Conservation (phyloP, 1,140 invertebrate genomes). For the Pachyrhynchus sulphureomaculatus region DNA sequence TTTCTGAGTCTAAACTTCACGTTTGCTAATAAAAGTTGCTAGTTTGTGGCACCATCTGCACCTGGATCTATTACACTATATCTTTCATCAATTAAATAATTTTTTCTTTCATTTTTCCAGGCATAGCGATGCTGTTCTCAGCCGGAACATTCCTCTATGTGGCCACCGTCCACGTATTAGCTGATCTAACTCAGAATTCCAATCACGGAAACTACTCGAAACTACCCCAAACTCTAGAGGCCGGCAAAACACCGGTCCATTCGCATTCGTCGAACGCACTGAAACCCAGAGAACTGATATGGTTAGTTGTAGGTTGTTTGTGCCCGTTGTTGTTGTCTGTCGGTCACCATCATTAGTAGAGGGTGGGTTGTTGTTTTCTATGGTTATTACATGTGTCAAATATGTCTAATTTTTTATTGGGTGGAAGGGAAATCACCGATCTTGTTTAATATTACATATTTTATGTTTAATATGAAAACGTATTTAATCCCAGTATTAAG, state of each 20-base stretch:
- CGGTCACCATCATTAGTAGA: constrained; percentile 87
- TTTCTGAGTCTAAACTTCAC: too few relatives aligned
- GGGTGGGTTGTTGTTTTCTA: too few relatives aligned
- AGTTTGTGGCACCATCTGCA: too few relatives aligned
- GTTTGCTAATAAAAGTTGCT: too few relatives aligned
- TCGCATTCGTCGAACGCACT: constrained; percentile 47
- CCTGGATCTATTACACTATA: too few relatives aligned
- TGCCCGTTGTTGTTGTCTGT: constrained; percentile 85
- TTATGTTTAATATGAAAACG: too few relatives aligned
- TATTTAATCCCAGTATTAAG: too few relatives aligned
- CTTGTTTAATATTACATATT: too few relatives aligned
- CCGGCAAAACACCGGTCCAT: constrained; percentile 44
- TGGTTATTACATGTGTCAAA: too few relatives aligned
- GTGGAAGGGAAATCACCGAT: too few relatives aligned
- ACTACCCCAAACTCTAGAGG: constrained; percentile 44
- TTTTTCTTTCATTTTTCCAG: constrained; percentile 54
- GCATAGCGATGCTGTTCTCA: constrained; percentile 96
- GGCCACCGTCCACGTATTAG: constrained; percentile 96
- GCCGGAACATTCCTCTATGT: constrained; percentile 99
- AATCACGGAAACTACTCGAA: constrained; percentile 51
- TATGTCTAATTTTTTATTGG: too few relatives aligned
- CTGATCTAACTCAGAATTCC: constrained; percentile 74
- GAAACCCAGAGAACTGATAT: constrained; percentile 74
- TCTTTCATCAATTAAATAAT: neutral
- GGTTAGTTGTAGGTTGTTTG: constrained; percentile 81